Percentiles rank a stretch among this genome's conserved stretches.
These are phyloP conservation scores for Euglossa dilemma DNA, from an alignment of 1,140 invertebrate species.

Conservation along the genomic window DNA sequence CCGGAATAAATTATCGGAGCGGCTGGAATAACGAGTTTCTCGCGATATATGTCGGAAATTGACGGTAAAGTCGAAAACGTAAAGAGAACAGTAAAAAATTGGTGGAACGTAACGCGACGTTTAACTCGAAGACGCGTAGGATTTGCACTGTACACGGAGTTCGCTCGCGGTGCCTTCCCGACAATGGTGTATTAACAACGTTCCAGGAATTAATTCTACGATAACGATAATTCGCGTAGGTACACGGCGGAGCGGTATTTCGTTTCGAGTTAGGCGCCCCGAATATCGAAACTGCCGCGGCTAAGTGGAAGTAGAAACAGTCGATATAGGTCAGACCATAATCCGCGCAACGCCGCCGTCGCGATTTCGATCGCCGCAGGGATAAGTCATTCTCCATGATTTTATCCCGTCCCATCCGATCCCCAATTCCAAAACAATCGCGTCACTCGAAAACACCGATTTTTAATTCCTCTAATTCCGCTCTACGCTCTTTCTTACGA, in stretches of 20 bases:
- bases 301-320: constrained; percentile 35
- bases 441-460: no score
- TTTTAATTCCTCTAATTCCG: no score
- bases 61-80: no score
- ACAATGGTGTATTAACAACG: not conserved
- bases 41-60: no score
- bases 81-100: no score
- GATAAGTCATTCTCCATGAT: not conserved
- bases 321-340: constrained; percentile 49
- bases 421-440: not conserved
- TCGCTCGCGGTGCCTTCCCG: not conserved
- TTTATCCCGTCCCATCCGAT: not conserved
- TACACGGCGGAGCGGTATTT: not conserved
- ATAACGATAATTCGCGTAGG: not conserved
- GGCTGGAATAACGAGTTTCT: no score
- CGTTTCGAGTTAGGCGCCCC: constrained; percentile 1
- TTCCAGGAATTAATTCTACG: constrained; percentile 15
- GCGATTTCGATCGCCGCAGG: constrained; percentile 24
- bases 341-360: constrained; percentile 12
- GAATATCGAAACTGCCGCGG: constrained; percentile 10
- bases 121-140: not conserved
- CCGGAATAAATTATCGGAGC: no score
- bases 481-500: no score
- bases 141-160: not conserved
- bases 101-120: not conserved